Conservation (phyloP, 2,888 invertebrate genomes). For the Cataglyphis altisquamis region DNA sequence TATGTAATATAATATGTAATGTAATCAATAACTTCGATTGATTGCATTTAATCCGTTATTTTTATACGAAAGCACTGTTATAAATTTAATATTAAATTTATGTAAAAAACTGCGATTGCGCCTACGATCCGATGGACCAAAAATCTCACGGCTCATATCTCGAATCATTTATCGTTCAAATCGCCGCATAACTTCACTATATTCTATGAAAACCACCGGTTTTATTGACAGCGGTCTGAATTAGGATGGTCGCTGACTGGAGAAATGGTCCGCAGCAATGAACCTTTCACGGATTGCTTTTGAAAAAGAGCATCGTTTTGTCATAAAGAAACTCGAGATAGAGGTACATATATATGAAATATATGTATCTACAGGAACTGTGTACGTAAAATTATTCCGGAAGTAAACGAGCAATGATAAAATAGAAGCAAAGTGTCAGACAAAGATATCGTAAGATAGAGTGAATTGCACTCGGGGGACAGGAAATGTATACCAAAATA, state of each 20-base stretch:
- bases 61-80: slow-evolving; percentile 5
- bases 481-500: slow-evolving; percentile 13
- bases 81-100: slow-evolving; percentile 41
- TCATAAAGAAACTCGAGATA: slow-evolving; percentile 44
- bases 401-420: neutral
- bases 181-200: slow-evolving; percentile 64
- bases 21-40: neutral
- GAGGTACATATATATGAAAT: slow-evolving; percentile 29
- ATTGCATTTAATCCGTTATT: neutral
- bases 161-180: slow-evolving; percentile 64
- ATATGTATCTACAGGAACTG: slow-evolving; percentile 14
- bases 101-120: neutral
- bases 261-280: slow-evolving; percentile 39
- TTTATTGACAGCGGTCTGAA: slow-evolving; percentile 70
- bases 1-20: neutral
- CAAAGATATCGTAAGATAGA: neutral
- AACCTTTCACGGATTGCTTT: slow-evolving; percentile 34
- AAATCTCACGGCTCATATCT: slow-evolving; percentile 48
- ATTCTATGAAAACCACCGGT: slow-evolving; percentile 59
- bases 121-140: neutral
- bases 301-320: slow-evolving; percentile 12
- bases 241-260: slow-evolving; percentile 47
- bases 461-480: neutral
- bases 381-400: neutral
- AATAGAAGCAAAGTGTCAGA: neutral